These are phyloP conservation scores for Globia sparganii DNA, from an alignment of 2,888 invertebrate genomes.

Conservation along the genomic window DNA sequence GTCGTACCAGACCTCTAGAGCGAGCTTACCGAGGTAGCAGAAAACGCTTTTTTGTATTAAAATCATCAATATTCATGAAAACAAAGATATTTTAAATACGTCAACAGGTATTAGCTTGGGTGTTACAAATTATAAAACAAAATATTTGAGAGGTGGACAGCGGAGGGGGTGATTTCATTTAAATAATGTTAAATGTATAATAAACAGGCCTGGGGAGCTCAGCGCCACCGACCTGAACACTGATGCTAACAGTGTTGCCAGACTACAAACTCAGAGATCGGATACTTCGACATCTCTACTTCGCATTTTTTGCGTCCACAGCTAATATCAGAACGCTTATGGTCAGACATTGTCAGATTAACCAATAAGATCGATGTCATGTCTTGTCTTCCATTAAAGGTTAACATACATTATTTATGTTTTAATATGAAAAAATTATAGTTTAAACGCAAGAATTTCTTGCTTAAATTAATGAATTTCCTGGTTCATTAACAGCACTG, in stretches of 20 bases:
- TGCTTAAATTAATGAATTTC: background rate
- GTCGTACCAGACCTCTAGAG: background rate
- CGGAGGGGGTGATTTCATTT: slow-evolving; percentile 20
- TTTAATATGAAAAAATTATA: background rate
- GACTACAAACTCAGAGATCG: background rate
- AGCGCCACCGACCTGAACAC: background rate
- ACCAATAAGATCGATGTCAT: background rate
- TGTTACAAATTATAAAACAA: slow-evolving; percentile 14
- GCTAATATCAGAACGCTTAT: background rate
- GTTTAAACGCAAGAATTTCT: background rate
- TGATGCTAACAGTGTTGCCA: slow-evolving; percentile 15
- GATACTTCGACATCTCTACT: too few relatives aligned
- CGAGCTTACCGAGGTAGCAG: background rate
- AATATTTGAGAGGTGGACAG: background rate
- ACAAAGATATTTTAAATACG: slow-evolving; percentile 20
- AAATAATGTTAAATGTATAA: slow-evolving; percentile 52
- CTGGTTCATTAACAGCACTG: background rate
- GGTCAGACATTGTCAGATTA: background rate
- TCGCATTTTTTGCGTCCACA: background rate
- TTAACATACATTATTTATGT: background rate
- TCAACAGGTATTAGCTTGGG: slow-evolving; percentile 17
- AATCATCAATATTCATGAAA: slow-evolving; percentile 51
- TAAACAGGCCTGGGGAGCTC: slow-evolving; percentile 2
- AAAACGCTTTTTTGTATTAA: background rate
- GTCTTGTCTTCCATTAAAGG: background rate